phyloP scores from a whole-genome alignment of 64 coral and sea anemone species.

The Porites lutea region DNA sequence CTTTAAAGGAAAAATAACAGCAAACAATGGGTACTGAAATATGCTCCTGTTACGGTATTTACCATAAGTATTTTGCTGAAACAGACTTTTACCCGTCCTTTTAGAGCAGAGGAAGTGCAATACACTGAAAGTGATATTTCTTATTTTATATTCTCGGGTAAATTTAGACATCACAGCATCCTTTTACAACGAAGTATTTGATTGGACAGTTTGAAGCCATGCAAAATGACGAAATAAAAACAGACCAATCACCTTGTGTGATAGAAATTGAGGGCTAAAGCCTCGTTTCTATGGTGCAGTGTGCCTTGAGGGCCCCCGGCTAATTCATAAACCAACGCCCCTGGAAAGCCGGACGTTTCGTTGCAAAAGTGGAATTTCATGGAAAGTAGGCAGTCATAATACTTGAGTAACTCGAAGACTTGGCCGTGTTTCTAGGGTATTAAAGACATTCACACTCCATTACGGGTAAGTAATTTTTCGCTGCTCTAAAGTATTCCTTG shows the following conservation, averaged over 20 bases:
- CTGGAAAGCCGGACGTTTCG: conserved; percentile 82
- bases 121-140: not conserved
- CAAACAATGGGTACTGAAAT: too few relatives aligned
- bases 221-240: not conserved
- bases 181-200: conserved; percentile 22
- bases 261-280: conserved; percentile 9
- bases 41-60: too few relatives aligned
- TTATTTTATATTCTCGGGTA: conserved; percentile 45
- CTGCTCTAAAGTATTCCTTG: not conserved
- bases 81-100: too few relatives aligned
- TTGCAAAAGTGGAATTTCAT: conserved; percentile 66
- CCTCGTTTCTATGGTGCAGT: conserved; percentile 50
- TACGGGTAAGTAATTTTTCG: conserved; percentile 32
- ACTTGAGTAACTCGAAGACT: not conserved
- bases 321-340: conserved; percentile 96
- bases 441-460: not conserved
- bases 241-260: conserved; percentile 50
- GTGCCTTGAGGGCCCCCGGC: conserved; percentile 77
- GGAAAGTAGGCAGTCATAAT: not conserved
- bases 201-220: conserved; percentile 50
- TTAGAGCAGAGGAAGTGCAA: not conserved
- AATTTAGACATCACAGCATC: conserved; percentile 57
- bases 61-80: too few relatives aligned
- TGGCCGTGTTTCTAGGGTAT: not conserved
- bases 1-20: too few relatives aligned